Conservation (phyloP, 1,140 invertebrate species). For the Alviniconcha marisindica region DNA sequence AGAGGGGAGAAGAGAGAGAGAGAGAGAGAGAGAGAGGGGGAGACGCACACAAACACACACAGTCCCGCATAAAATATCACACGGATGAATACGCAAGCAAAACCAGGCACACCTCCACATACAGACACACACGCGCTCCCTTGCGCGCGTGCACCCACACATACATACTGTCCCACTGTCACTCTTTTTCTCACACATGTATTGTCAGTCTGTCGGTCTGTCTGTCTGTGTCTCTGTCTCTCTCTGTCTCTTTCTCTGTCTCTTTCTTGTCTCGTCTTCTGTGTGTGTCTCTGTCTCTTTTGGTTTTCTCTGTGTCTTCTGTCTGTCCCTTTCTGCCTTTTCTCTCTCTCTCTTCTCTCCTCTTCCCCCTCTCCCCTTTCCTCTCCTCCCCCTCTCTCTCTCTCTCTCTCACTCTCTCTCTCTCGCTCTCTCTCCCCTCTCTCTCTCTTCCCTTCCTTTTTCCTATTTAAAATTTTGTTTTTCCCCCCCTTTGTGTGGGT, state of each 20-base stretch:
- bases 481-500: not conserved
- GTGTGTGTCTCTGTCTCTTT: not conserved
- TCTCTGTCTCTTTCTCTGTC: not conserved
- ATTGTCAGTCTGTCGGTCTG: not conserved
- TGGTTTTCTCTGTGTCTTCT: conserved; percentile 2
- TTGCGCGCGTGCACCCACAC: too few relatives aligned
- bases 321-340: too few relatives aligned
- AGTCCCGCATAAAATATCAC: not conserved
- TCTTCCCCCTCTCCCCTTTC: too few relatives aligned
- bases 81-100: too few relatives aligned
- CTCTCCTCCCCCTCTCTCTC: conserved; percentile 4
- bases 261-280: not conserved
- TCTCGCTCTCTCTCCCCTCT: not conserved
- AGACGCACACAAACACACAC: too few relatives aligned
- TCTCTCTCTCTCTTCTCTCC: not conserved
- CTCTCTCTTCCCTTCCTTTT: not conserved
- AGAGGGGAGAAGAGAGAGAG: not conserved
- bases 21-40: not conserved
- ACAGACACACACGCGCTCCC: too few relatives aligned
- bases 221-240: not conserved
- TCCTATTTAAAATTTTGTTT: not conserved
- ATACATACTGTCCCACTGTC: too few relatives aligned
- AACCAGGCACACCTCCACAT: too few relatives aligned
- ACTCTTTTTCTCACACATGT: too few relatives aligned
- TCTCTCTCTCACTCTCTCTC: not conserved